Percentiles rank a stretch among this genome's conserved stretches.
Conservation (phyloP, 2,797 vertebrate genomes). For the Brotula barbata region DNA sequence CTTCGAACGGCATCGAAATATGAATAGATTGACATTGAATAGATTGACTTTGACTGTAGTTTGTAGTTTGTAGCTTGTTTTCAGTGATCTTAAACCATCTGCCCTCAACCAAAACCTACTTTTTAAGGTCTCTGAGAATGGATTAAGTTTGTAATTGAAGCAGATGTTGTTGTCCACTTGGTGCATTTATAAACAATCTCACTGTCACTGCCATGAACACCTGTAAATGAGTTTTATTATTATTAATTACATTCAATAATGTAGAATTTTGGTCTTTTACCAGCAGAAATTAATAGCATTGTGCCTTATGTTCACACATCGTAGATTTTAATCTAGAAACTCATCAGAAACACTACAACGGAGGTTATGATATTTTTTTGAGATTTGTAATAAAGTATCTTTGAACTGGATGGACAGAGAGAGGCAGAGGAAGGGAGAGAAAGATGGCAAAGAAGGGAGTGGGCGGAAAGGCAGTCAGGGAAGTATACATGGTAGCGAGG, state of each 20-base stretch:
- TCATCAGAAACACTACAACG: too few species aligned
- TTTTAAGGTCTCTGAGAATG: not conserved
- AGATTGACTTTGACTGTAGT: too few species aligned
- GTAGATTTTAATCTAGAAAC: too few species aligned
- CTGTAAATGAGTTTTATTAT: not conserved
- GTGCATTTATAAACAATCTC: not conserved
- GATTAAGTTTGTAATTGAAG: not conserved
- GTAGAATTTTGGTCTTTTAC: not conserved
- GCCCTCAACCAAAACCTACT: too few species aligned
- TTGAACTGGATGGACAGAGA: slow-evolving; percentile 5
- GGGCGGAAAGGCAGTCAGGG: slow-evolving; percentile 33
- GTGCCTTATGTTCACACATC: too few species aligned
- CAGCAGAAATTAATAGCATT: not conserved
- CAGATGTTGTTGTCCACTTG: not conserved
- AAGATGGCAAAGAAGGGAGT: slow-evolving; percentile 27
- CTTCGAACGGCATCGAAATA: too few species aligned
- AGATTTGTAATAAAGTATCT: not conserved
- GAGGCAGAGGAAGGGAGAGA: slow-evolving; percentile 19
- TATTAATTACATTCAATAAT: not conserved
- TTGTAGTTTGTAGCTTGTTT: too few species aligned
- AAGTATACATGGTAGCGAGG: slow-evolving; percentile 28
- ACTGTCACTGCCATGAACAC: slow-evolving; percentile 9
- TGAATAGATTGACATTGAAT: too few species aligned
- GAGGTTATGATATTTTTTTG: not conserved
- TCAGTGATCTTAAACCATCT: too few species aligned